A percentile compares a stretch with the other conserved stretches of the same genome.
Conservation (phyloP, 2,797 vertebrate species). For the Sebastolobus altivelis region DNA sequence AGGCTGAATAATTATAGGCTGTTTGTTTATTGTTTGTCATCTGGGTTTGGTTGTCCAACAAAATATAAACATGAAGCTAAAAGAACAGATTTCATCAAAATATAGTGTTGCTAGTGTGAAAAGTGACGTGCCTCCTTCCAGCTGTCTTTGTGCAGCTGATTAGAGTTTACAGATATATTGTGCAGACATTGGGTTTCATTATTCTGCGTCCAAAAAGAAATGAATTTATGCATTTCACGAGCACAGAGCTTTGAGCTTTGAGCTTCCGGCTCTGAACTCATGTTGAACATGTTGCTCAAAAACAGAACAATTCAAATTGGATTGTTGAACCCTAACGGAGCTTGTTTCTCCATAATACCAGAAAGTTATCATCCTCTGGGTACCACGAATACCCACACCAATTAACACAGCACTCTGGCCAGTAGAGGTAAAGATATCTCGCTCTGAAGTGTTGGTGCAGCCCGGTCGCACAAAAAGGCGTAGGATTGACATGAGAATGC, state of each 20-base stretch:
- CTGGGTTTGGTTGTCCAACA: slow-evolving; percentile 35
- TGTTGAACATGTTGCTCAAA: neutral
- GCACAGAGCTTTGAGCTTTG: neutral
- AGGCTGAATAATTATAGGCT: slow-evolving; percentile 37
- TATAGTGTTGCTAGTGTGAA: neutral
- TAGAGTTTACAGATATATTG: neutral
- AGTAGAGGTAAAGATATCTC: neutral
- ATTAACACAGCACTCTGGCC: neutral
- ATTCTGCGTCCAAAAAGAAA: neutral
- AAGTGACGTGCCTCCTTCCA: neutral
- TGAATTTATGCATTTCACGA: neutral
- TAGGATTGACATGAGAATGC: no score
- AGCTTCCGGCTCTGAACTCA: neutral
- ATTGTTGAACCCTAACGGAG: neutral
- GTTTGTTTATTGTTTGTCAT: slow-evolving; percentile 47
- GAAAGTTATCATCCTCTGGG: neutral
- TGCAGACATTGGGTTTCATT: neutral
- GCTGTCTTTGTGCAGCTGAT: neutral
- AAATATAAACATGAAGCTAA: slow-evolving; percentile 13
- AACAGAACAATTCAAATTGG: neutral
- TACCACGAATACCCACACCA: neutral
- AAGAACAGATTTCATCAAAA: neutral
- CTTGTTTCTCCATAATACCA: neutral
- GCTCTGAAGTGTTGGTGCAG: neutral
- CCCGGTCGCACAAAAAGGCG: no score